Evolutionary conservation across 2,888 invertebrate genomes (phyloP).

Genomic region (Caenorhabditis wallacei): DNA sequence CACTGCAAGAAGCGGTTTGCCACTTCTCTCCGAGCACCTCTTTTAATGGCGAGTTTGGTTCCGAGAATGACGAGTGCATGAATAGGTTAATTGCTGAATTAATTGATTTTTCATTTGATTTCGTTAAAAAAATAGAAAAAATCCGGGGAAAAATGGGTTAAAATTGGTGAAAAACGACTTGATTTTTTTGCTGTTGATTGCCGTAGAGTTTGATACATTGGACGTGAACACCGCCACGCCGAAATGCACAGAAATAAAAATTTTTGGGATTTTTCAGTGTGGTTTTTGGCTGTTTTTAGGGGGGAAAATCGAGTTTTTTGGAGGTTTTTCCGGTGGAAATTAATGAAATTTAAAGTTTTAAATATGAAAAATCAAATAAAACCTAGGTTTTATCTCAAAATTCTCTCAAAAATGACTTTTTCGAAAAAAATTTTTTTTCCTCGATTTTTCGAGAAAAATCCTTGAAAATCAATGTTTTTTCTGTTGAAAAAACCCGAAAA

Average conservation of each 20-base stretch:
- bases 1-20: conserved; percentile 68
- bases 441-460: too few relatives aligned
- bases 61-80: conserved; percentile 65
- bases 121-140: not conserved
- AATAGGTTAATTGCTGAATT: conserved; percentile 49
- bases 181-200: not conserved
- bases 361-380: too few relatives aligned
- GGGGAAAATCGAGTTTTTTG: not conserved
- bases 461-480: not conserved
- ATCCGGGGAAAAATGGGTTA: not conserved
- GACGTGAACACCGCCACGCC: conserved; percentile 24
- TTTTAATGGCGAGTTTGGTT: conserved; percentile 68
- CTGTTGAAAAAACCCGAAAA: not conserved
- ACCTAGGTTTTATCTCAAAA: not conserved
- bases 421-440: not conserved
- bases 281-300: not conserved
- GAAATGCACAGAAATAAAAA: not conserved
- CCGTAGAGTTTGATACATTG: conserved; percentile 3
- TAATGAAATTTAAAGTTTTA: too few relatives aligned
- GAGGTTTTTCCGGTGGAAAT: not conserved
- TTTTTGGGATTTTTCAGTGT: not conserved
- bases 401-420: not conserved
- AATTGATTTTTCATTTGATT: not conserved
- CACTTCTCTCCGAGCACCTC: conserved; percentile 61
- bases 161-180: not conserved